A percentile compares a stretch with the other conserved stretches of the same genome.
Conservation (phyloP, 1,140 invertebrate species). For the Polypedilum vanderplanki region DNA sequence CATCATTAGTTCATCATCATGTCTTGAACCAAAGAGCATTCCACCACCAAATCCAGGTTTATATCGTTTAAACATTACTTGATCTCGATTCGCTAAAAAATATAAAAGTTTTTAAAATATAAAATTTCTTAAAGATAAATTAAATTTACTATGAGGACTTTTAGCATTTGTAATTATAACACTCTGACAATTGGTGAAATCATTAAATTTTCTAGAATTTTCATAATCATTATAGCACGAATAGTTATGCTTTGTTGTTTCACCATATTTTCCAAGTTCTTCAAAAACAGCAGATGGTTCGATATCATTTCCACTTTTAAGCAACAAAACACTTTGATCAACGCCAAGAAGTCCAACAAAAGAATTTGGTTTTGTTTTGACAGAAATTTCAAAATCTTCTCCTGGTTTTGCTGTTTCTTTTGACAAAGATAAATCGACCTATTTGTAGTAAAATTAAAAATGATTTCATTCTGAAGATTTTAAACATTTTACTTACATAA, state of each 20-base stretch:
- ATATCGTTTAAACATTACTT: not conserved
- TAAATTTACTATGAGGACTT: not conserved
- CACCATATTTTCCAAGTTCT: constrained; percentile 44
- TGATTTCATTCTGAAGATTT: no score
- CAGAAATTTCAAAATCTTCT: constrained; percentile 54
- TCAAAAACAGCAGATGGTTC: constrained; percentile 40
- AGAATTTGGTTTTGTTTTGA: constrained; percentile 69
- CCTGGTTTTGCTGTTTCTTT: constrained; percentile 57
- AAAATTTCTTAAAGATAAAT: not conserved
- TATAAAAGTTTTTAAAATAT: not conserved
- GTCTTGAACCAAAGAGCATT: not conserved
- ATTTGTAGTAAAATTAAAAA: no score
- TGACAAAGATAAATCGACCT: constrained; percentile 42
- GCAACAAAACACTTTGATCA: constrained; percentile 70
- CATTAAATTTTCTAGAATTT: not conserved
- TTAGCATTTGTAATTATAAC: constrained; percentile 19
- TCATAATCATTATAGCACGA: not conserved
- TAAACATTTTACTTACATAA: constrained; percentile 11
- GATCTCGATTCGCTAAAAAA: not conserved
- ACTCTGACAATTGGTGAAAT: not conserved
- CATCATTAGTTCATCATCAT: no score
- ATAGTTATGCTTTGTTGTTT: constrained; percentile 34
- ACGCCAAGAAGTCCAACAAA: constrained; percentile 74
- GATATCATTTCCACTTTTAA: constrained; percentile 55
- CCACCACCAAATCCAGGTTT: not conserved